These are phyloP conservation scores for Denticeps clupeoides DNA, from an alignment of 2,797 vertebrate species.

Conservation along the genomic window DNA sequence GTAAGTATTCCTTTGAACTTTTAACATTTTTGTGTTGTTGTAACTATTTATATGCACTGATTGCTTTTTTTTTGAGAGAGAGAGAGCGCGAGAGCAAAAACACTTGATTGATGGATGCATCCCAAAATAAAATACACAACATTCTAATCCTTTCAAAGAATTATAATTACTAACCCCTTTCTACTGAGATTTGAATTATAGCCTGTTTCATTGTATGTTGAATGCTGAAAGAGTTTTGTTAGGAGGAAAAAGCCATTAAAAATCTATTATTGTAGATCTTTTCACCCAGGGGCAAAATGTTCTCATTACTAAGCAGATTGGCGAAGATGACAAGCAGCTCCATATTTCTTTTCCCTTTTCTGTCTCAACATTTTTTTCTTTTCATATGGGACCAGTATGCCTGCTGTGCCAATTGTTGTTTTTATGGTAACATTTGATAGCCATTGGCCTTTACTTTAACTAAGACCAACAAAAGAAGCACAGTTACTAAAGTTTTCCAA, in stretches of 20 bases:
- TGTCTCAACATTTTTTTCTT: constrained; percentile 35
- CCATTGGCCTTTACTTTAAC: constrained; percentile 21
- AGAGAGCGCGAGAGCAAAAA: too few relatives aligned
- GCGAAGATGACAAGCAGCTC: constrained; percentile 36
- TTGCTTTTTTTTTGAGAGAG: not conserved
- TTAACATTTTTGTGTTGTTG: not conserved
- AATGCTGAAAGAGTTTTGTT: constrained; percentile 33
- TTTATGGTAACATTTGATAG: constrained; percentile 29
- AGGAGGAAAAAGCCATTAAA: constrained; percentile 38
- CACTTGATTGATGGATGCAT: not conserved
- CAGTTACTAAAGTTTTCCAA: too few relatives aligned
- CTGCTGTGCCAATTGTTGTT: constrained; percentile 29
- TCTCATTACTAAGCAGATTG: constrained; percentile 39
- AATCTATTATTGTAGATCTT: constrained; percentile 37
- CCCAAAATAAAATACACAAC: not conserved
- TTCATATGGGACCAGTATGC: too few relatives aligned
- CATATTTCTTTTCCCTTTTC: constrained; percentile 29
- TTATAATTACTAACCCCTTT: constrained; percentile 37
- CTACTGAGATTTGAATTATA: constrained; percentile 25
- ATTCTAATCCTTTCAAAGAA: constrained; percentile 1
- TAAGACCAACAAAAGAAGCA: not conserved
- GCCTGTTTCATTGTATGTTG: constrained; percentile 37
- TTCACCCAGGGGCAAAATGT: constrained; percentile 37
- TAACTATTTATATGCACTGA: not conserved
- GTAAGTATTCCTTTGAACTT: constrained; percentile 56